These are phyloP conservation scores for Diarsia mendica DNA, from an alignment of 2,888 invertebrate genomes.

Conservation along the genomic window DNA sequence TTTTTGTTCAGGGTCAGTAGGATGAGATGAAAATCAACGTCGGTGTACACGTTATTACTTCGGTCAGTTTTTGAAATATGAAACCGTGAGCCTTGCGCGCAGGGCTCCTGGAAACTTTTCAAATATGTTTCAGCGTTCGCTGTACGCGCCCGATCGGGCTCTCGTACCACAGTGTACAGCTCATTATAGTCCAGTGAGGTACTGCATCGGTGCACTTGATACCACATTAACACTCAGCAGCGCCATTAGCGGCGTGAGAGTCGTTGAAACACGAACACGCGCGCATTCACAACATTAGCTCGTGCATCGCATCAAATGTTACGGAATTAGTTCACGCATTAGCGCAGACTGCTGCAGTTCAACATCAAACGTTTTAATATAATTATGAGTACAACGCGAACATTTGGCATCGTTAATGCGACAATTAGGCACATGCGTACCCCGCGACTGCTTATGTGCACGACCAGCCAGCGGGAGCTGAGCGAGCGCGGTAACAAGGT, in stretches of 20 bases:
- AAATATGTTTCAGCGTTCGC: neutral
- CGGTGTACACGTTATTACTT: neutral
- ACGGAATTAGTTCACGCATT: constrained; percentile 45
- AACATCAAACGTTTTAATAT: constrained; percentile 59
- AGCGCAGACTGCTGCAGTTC: constrained; percentile 40
- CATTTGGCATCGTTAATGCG: constrained; percentile 55
- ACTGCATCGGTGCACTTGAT: neutral
- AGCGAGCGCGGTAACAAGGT: constrained; percentile 40
- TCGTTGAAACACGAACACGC: constrained; percentile 9
- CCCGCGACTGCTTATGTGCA: constrained; percentile 34
- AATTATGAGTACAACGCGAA: constrained; percentile 53
- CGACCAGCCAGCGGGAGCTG: constrained; percentile 11
- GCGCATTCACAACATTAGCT: constrained; percentile 23
- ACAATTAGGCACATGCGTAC: constrained; percentile 52
- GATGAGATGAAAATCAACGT: neutral
- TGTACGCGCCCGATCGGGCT: neutral
- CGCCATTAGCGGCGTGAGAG: neutral
- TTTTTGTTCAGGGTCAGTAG: neutral
- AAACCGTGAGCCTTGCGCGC: neutral
- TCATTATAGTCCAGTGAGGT: neutral
- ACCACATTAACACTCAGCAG: neutral
- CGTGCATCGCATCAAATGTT: constrained; percentile 35
- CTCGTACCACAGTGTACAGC: neutral
- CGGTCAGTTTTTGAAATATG: neutral
- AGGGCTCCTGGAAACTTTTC: neutral